These are phyloP conservation scores for Mormyrops boulengeri DNA, from an alignment of 2,797 vertebrate genomes.

Conservation along the genomic window DNA sequence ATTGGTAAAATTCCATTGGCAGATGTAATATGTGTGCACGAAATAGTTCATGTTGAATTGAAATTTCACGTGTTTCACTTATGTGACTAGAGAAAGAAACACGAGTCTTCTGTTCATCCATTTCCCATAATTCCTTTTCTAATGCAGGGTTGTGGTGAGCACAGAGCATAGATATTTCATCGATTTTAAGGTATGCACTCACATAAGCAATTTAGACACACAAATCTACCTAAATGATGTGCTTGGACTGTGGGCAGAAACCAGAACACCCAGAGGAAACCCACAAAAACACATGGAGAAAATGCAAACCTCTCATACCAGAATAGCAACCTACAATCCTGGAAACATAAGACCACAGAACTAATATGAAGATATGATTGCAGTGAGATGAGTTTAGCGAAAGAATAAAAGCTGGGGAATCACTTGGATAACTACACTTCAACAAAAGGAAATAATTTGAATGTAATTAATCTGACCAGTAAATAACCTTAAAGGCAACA, in stretches of 20 bases:
- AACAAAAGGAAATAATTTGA: neutral
- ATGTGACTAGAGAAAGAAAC: neutral
- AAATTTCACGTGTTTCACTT: neutral
- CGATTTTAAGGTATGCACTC: neutral
- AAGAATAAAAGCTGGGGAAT: neutral
- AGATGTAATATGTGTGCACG: neutral
- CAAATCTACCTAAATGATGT: neutral
- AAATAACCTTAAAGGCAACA: neutral
- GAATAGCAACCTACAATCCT: neutral
- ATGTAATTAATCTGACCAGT: neutral
- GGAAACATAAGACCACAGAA: neutral
- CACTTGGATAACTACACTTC: neutral
- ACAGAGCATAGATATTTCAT: neutral
- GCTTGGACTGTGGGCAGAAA: neutral
- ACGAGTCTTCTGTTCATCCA: neutral
- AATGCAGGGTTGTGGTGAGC: neutral
- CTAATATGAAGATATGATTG: neutral
- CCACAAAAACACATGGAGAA: neutral
- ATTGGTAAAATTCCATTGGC: neutral
- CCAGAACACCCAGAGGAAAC: neutral
- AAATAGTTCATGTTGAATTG: neutral
- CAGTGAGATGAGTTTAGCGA: neutral
- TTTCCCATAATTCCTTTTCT: neutral
- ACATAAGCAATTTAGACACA: conserved; percentile 3
- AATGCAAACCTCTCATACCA: neutral